These are phyloP conservation scores for Paratilapia polleni DNA, from an alignment of 2,113 vertebrate genomes.

Conservation along the genomic window DNA sequence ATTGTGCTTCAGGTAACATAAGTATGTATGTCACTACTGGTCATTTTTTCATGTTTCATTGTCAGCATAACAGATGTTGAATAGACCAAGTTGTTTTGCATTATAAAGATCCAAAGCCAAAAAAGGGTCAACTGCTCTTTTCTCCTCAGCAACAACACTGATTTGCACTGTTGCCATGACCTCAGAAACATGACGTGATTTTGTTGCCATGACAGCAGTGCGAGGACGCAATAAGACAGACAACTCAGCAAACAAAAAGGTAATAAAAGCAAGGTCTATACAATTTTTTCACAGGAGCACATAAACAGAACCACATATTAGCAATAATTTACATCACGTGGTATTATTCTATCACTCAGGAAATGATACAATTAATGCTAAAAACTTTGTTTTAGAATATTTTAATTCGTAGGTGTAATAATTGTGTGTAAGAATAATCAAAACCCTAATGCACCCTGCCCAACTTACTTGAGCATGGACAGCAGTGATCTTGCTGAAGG, in stretches of 20 bases:
- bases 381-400: background rate
- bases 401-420: background rate
- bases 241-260: constrained; percentile 48
- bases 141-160: constrained; percentile 71
- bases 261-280: constrained; percentile 49
- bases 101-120: constrained; percentile 22
- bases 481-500: constrained; percentile 89
- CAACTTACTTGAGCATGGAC: constrained; percentile 90
- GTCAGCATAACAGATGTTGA: background rate
- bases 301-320: constrained; percentile 24
- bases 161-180: constrained; percentile 76
- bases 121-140: constrained; percentile 55
- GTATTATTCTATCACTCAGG: constrained; percentile 14
- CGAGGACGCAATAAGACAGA: constrained; percentile 65
- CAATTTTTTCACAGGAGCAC: constrained; percentile 45
- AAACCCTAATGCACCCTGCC: background rate
- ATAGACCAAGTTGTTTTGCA: constrained; percentile 24
- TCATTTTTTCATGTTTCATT: background rate
- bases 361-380: background rate
- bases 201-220: constrained; percentile 77
- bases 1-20: background rate
- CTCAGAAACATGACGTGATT: constrained; percentile 70
- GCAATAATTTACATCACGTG: constrained; percentile 6
- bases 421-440: background rate
- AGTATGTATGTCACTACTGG: background rate